These are phyloP conservation scores for Caenorhabditis japonica DNA, from an alignment of 2,888 invertebrate species.

Conservation along the genomic window DNA sequence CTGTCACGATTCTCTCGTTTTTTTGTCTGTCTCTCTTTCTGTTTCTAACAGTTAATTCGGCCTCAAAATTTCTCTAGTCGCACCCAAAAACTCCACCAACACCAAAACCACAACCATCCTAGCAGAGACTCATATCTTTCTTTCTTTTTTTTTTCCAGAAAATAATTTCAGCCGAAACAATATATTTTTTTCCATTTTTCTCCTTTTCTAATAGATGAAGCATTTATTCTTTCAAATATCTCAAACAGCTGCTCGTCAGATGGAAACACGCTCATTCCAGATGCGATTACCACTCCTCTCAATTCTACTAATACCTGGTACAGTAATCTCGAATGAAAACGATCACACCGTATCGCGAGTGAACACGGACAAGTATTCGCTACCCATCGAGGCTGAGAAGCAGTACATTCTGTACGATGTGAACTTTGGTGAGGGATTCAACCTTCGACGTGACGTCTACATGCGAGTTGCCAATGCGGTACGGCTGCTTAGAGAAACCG, in stretches of 20 bases:
- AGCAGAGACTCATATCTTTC: too few species aligned
- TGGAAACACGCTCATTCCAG: slow-evolving; percentile 2
- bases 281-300: slow-evolving; percentile 17
- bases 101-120: too few species aligned
- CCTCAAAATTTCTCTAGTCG: slow-evolving; percentile 29
- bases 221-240: slow-evolving; percentile 12
- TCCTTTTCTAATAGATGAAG: too few species aligned
- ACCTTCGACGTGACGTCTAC: slow-evolving; percentile 94
- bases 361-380: slow-evolving; percentile 51
- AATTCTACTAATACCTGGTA: slow-evolving; percentile 33
- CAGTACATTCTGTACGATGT: slow-evolving; percentile 91
- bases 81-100: too few species aligned
- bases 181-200: too few species aligned
- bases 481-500: slow-evolving; percentile 81
- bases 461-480: slow-evolving; percentile 90
- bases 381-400: slow-evolving; percentile 45
- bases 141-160: too few species aligned
- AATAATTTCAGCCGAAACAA: too few species aligned
- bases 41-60: slow-evolving; percentile 14
- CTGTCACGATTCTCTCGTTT: slow-evolving; percentile 21
- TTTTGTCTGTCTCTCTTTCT: slow-evolving; percentile 4
- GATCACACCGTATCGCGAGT: slow-evolving; percentile 43
- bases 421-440: slow-evolving; percentile 95
- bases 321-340: not conserved
- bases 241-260: not conserved